Evolutionary conservation across 2,797 vertebrate genomes (phyloP), one percentile per base, ranked within the genome.

Genomic region (Tenualosa ilisha): DNA sequence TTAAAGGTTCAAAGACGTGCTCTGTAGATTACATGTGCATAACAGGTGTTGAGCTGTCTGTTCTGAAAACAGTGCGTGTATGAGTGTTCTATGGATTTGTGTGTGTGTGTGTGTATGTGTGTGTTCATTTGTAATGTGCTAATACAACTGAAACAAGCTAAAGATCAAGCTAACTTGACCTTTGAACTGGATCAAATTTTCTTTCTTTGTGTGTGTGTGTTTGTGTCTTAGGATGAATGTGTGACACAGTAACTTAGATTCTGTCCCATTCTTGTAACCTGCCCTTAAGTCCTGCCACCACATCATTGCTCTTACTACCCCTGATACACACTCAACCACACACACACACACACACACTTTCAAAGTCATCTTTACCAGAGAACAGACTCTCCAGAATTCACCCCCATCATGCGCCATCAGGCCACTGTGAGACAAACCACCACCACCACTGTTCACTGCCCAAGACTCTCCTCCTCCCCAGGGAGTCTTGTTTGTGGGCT

Each of bases 351-450:
- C 31, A 37, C 15, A 13, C 31, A 68, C 31, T 31, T 24, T 31
- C 65, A 31, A 31, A 68, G 26, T 31, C 26, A 68, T 37, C 11
- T 68, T 20, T 31, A 17, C 12, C 15, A 12, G 26, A 51, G 50
- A 68, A 68, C 8, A n/a, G 61, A 24, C 3, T 68, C 65, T 68
- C 26, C 65, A 65, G 7, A 65, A 20, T 9, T 51, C 7, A 51
- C 50, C 50, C 50, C 50, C 11, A 51, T 2, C 50, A 56, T 15
- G 0, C 54, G 15, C 6, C 3, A 22, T 51, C 82, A 86, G 81
- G 82, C 63, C 87, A 85, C 82, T 83, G 79, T 59, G 84, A 86
- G 86, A 86, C 53, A 81, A 83, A 89, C 83, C 56, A 84, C 81
- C 82, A 81, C 85, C 26, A n/a, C 37, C 82, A 13, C 82, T 54